Evolutionary conservation across 1,140 invertebrate genomes (phyloP).

Genomic region (Patella vulgata): DNA sequence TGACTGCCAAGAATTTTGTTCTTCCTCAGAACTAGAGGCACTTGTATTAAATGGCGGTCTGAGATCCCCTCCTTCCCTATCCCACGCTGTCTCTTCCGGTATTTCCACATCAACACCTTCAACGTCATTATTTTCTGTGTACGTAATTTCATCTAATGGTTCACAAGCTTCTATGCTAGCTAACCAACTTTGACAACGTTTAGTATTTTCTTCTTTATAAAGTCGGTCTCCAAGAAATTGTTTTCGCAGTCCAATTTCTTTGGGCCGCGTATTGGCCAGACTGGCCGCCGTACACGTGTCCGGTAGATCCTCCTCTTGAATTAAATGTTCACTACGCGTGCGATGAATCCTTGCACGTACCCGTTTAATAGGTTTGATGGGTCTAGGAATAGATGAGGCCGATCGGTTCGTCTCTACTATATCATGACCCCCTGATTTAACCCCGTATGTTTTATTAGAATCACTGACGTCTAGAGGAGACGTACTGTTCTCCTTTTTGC

Average conservation of each 20-base stretch:
- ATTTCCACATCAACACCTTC: constrained; percentile 55
- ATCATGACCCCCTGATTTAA: constrained; percentile 6
- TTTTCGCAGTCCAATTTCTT: constrained; percentile 43
- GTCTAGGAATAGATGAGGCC: constrained; percentile 3
- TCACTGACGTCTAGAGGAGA: not conserved
- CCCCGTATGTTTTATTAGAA: not conserved
- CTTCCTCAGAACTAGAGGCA: constrained; percentile 33
- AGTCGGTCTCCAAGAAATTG: constrained; percentile 41
- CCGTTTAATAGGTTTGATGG: constrained; percentile 41
- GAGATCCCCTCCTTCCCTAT: constrained; percentile 32
- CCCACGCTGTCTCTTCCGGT: constrained; percentile 53
- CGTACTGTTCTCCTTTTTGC: not conserved
- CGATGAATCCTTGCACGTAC: constrained; percentile 55
- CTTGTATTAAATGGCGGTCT: constrained; percentile 23
- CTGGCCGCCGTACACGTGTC: constrained; percentile 44
- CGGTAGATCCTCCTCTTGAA: constrained; percentile 53
- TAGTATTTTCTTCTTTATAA: constrained; percentile 54
- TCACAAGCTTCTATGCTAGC: constrained; percentile 52
- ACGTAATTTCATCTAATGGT: constrained; percentile 46
- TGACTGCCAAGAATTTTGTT: not conserved
- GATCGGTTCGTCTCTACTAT: constrained; percentile 1
- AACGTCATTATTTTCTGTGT: constrained; percentile 6
- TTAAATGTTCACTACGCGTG: constrained; percentile 57
- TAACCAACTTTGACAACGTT: constrained; percentile 59
- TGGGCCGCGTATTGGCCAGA: constrained; percentile 51